Percentiles rank a stretch among this genome's conserved stretches.
Evolutionary conservation across 1,140 invertebrate genomes (phyloP).

Genomic region (Tribolium castaneum): DNA sequence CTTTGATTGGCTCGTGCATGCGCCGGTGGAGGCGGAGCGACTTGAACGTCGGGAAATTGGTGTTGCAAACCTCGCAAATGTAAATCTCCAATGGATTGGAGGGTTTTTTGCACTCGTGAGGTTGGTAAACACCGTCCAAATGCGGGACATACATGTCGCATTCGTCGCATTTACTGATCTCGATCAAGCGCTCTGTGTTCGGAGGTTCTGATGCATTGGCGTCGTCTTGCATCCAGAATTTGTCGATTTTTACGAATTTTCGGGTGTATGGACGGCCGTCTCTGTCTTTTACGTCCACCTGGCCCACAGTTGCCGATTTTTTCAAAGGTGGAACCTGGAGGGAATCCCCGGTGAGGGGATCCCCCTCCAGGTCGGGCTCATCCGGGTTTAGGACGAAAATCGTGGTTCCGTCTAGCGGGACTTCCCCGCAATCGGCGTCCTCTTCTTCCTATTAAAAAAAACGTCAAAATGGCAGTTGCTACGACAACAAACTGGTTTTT

Average conservation of each 20-base stretch:
- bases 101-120: slow-evolving; percentile 48
- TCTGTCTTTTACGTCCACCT: slow-evolving; percentile 66
- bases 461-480: no score
- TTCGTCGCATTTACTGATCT: slow-evolving; percentile 54
- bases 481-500: no score
- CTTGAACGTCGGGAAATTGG: slow-evolving; percentile 75
- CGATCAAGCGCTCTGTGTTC: slow-evolving; percentile 38
- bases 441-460: no score
- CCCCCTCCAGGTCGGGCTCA: not conserved
- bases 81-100: slow-evolving; percentile 48
- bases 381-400: no score
- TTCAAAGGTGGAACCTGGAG: not conserved
- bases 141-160: slow-evolving; percentile 57
- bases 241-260: slow-evolving; percentile 69
- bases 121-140: slow-evolving; percentile 51
- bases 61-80: slow-evolving; percentile 72
- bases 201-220: slow-evolving; percentile 15
- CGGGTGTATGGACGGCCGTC: slow-evolving; percentile 67
- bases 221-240: slow-evolving; percentile 65
- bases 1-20: slow-evolving; percentile 76
- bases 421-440: no score
- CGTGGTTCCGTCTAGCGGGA: no score
- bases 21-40: slow-evolving; percentile 75
- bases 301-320: not conserved
- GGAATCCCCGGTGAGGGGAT: slow-evolving; percentile 9